Evolutionary conservation across 2,797 vertebrate genomes (phyloP).

Genomic region (Triplophysa bombifrons): DNA sequence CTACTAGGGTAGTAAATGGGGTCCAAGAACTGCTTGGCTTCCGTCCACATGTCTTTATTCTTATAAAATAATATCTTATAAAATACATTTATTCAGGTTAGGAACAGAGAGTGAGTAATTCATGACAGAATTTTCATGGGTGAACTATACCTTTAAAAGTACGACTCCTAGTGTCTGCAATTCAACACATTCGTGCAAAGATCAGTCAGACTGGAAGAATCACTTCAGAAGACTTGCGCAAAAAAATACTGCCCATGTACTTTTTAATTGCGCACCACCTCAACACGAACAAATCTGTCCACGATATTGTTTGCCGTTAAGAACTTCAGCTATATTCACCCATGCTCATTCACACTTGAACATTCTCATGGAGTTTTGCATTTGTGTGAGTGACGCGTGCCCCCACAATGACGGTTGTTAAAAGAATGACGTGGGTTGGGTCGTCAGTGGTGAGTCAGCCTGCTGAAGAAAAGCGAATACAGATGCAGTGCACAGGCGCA

Average conservation of each 20-base stretch:
- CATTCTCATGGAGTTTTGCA: slow-evolving; percentile 3
- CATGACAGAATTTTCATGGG: no score
- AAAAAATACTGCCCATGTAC: neutral
- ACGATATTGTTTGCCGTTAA: slow-evolving; percentile 8
- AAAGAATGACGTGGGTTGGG: slow-evolving; percentile 32
- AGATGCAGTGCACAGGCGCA: slow-evolving; percentile 24
- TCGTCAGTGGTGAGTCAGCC: slow-evolving; percentile 57
- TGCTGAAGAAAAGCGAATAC: slow-evolving; percentile 36
- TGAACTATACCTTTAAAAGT: neutral
- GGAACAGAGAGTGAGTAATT: no score
- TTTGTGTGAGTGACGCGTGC: slow-evolving; percentile 12
- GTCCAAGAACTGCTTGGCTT: no score
- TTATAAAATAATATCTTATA: no score
- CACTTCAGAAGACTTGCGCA: no score
- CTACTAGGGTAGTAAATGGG: no score
- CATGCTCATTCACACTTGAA: neutral
- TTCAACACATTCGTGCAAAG: slow-evolving; percentile 16
- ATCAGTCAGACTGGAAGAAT: slow-evolving; percentile 7
- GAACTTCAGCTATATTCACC: neutral
- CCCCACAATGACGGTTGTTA: slow-evolving; percentile 13
- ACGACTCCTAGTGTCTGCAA: slow-evolving; percentile 8
- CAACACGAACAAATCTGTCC: neutral
- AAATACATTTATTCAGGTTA: no score
- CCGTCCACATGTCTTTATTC: no score
- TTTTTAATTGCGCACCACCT: neutral